These are phyloP conservation scores for Tiliqua scincoides DNA, from an alignment of 2,113 vertebrate species.

Conservation along the genomic window DNA sequence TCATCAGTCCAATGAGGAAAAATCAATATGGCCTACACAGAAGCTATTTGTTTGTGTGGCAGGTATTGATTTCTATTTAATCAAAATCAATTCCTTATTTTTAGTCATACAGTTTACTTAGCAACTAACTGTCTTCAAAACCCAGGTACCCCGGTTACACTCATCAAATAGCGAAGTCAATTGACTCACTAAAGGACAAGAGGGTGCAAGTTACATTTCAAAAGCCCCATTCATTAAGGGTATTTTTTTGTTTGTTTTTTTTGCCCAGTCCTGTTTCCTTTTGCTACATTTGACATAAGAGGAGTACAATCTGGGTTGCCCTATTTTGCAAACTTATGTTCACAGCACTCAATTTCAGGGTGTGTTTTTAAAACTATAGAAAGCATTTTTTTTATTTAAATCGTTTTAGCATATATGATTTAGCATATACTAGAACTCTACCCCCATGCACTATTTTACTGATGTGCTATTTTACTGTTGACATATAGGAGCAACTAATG, in stretches of 20 bases:
- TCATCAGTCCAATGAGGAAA: conserved; percentile 26
- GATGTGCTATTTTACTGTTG: neutral
- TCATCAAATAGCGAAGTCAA: conserved; percentile 25
- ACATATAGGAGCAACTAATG: neutral
- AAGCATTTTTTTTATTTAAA: conserved; percentile 5
- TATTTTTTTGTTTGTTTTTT: no score
- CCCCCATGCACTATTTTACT: neutral
- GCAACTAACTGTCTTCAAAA: conserved; percentile 19
- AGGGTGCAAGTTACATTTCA: neutral
- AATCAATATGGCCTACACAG: conserved; percentile 36
- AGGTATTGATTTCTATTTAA: conserved; percentile 48
- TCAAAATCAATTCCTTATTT: conserved; percentile 50
- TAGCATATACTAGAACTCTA: neutral
- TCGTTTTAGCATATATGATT: neutral
- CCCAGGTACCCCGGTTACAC: conserved; percentile 17
- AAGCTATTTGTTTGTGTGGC: conserved; percentile 29
- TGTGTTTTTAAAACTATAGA: conserved; percentile 22
- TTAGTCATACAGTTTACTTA: conserved; percentile 12
- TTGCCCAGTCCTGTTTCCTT: neutral
- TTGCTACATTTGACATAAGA: neutral
- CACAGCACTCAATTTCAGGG: conserved; percentile 12
- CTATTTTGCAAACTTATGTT: neutral
- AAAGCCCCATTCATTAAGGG: neutral
- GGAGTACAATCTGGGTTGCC: conserved; percentile 30
- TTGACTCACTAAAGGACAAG: conserved; percentile 32